Conservation (phyloP, 2,888 invertebrate genomes). For the Aproaerema taeniolella region DNA sequence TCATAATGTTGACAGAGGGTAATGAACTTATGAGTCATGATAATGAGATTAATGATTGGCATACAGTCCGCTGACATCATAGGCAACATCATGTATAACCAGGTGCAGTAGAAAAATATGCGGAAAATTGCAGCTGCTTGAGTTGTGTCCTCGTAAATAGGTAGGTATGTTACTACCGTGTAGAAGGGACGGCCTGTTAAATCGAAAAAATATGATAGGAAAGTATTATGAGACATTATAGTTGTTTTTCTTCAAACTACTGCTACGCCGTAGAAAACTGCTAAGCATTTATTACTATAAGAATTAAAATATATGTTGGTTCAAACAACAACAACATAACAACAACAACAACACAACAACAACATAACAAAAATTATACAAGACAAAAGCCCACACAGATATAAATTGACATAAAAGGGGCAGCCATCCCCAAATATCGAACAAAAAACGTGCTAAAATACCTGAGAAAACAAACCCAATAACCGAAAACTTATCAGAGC, state of each 20-base stretch:
- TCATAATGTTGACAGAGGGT: conserved; percentile 50
- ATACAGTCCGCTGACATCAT: conserved; percentile 66
- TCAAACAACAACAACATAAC: no score
- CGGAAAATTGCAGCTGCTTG: conserved; percentile 39
- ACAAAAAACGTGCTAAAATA: no score
- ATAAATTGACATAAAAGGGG: no score
- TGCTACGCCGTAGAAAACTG: no score
- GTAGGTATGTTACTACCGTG: conserved; percentile 61
- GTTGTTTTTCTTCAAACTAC: neutral
- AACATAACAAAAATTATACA: no score
- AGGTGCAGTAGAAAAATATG: conserved; percentile 56
- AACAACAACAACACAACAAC: no score
- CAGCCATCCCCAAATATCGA: no score
- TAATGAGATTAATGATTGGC: conserved; percentile 58
- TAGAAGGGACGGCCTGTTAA: conserved; percentile 54
- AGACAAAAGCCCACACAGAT: no score
- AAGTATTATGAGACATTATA: neutral
- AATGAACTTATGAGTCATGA: conserved; percentile 52
- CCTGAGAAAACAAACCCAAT: conserved; percentile 8
- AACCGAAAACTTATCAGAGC: conserved; percentile 6
- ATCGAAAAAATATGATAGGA: conserved; percentile 6
- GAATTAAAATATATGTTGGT: no score
- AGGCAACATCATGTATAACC: conserved; percentile 65
- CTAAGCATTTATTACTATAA: no score
- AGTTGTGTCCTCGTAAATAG: conserved; percentile 48